Percentiles rank a stretch among this genome's conserved stretches.
Conservation (phyloP, 2,113 vertebrate species). For the Oreocharis arfaki region DNA sequence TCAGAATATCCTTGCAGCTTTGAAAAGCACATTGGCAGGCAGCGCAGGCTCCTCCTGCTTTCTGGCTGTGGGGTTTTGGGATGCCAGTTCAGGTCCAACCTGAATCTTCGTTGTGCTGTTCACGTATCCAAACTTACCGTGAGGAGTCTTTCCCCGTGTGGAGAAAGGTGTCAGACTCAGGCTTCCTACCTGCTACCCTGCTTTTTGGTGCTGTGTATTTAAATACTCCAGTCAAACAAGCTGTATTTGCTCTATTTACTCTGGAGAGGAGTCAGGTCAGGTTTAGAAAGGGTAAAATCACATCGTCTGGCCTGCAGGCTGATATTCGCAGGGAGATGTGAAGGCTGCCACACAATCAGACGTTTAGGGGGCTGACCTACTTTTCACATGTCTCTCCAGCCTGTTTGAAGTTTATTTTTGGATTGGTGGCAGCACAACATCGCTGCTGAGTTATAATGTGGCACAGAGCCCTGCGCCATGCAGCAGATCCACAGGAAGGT, state of each 20-base stretch:
- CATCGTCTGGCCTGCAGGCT: conserved; percentile 29
- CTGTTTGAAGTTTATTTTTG: conserved; percentile 45
- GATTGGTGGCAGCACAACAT: not conserved
- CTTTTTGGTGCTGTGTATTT: not conserved
- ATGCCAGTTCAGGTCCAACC: not conserved
- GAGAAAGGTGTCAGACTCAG: not conserved
- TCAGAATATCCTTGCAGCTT: not conserved
- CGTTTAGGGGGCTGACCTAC: conserved; percentile 37
- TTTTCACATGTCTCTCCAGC: conserved; percentile 1
- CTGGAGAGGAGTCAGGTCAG: not conserved
- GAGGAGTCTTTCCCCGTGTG: not conserved
- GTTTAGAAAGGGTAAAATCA: conserved; percentile 30
- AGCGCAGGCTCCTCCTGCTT: not conserved
- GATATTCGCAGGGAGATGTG: not conserved
- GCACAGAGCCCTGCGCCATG: not conserved
- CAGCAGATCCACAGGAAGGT: not conserved
- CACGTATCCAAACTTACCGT: not conserved
- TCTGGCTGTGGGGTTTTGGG: not conserved
- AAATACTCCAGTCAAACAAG: not conserved
- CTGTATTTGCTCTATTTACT: conserved; percentile 8
- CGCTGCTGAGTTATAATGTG: not conserved
- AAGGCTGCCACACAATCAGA: conserved; percentile 21
- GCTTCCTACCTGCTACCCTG: not conserved
- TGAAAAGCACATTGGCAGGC: not conserved
- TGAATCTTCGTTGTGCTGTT: not conserved